phyloP scores from a whole-genome alignment of 92 coral and sea anemone species.

The Parazoanthus darwini region DNA sequence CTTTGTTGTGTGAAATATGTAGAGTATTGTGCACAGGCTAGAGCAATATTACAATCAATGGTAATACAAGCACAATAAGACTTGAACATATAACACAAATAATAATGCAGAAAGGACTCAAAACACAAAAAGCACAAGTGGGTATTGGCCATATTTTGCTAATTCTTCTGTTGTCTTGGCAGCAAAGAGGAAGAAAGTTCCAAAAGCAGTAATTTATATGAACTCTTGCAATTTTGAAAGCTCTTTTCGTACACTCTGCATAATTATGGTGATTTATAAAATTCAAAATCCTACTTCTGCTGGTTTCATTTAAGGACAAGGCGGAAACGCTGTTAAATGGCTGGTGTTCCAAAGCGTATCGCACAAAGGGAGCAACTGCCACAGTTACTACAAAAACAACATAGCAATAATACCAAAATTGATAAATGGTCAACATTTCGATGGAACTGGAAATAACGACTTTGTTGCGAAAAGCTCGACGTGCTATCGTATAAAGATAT shows the following conservation, averaged over 20 bases:
- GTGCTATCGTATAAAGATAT: not conserved
- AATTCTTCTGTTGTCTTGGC: not conserved
- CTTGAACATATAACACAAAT: not conserved
- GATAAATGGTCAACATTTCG: too few relatives aligned
- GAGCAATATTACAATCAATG: not conserved
- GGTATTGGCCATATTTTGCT: not conserved
- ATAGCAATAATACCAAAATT: not conserved
- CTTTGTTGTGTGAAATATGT: not conserved
- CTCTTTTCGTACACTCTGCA: not conserved
- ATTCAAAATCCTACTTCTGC: not conserved
- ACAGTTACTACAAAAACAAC: not conserved
- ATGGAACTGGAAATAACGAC: not conserved
- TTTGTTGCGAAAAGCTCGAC: not conserved
- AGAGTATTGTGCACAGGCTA: not conserved
- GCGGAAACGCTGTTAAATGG: not conserved
- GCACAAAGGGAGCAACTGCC: not conserved
- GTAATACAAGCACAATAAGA: not conserved
- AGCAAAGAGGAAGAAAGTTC: conserved; percentile 1
- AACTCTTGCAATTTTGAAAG: too few relatives aligned
- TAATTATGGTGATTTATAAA: not conserved
- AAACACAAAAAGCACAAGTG: not conserved
- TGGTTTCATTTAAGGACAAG: too few relatives aligned
- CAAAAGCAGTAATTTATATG: too few relatives aligned
- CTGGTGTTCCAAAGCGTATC: not conserved
- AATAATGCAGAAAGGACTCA: not conserved